Evolutionary conservation across 2,797 vertebrate species (phyloP).

Genomic region (Xiphorhynchus erythropygius): DNA sequence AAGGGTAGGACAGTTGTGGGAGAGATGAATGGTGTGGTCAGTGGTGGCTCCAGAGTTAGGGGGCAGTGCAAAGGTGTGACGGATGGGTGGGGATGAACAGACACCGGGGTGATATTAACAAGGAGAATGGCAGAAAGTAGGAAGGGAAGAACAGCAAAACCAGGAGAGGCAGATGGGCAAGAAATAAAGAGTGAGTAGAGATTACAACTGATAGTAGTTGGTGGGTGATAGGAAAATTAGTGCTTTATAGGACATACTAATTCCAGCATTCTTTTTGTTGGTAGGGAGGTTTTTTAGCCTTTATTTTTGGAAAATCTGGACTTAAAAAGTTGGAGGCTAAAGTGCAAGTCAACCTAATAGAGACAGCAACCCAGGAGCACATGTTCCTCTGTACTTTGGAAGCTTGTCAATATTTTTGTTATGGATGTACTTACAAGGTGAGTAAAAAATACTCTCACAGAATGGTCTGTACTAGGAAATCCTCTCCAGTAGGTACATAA

Average conservation of each 20-base stretch:
- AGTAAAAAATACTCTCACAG: not conserved
- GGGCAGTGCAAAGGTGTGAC: not conserved
- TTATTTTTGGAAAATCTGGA: not conserved
- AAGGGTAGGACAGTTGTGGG: not conserved
- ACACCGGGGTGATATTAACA: fast-evolving
- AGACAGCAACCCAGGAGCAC: not conserved
- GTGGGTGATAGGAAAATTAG: not conserved
- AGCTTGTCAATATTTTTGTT: not conserved
- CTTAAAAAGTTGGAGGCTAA: not conserved
- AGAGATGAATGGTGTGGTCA: fast-evolving
- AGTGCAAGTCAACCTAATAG: not conserved
- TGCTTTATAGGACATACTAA: not conserved
- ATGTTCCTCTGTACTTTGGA: not conserved
- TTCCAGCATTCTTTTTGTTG: not conserved
- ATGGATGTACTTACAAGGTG: fast-evolving
- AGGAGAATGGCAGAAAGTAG: not conserved
- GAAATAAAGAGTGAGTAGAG: not conserved
- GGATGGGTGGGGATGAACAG: not conserved
- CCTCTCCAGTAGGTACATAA: not conserved
- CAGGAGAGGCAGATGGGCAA: not conserved
- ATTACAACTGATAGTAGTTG: not conserved
- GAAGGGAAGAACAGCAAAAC: not conserved
- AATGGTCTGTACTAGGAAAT: fast-evolving
- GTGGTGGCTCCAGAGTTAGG: not conserved
- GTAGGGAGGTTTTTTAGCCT: too few species aligned